Conservation (phyloP, 2,113 vertebrate genomes). For the Protomyctophum bolini region DNA sequence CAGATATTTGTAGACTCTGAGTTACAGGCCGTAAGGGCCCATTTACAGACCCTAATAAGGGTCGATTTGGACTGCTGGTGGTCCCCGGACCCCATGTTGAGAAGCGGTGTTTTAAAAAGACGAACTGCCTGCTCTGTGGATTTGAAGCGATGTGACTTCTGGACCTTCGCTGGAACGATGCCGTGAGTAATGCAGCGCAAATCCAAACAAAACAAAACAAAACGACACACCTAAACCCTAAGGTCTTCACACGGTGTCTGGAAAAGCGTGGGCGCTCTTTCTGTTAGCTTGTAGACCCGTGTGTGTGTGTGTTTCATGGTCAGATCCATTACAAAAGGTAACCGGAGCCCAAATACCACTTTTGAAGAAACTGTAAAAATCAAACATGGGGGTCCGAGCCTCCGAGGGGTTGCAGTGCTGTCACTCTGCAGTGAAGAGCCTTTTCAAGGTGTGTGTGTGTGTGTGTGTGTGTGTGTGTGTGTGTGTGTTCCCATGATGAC, state of each 20-base stretch:
- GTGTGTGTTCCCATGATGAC: slow-evolving; percentile 22
- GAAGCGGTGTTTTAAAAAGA: background rate
- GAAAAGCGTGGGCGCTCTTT: slow-evolving; percentile 20
- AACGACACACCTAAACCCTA: slow-evolving; percentile 45
- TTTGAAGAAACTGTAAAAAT: slow-evolving; percentile 81
- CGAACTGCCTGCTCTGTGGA: slow-evolving; percentile 46
- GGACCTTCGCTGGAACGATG: slow-evolving; percentile 52
- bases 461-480: no score
- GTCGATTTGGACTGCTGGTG: no score
- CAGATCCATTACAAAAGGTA: slow-evolving; percentile 77
- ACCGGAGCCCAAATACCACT: slow-evolving; percentile 78
- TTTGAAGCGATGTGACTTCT: slow-evolving; percentile 55
- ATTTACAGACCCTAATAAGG: no score
- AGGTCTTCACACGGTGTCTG: slow-evolving; percentile 37
- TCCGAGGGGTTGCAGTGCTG: slow-evolving; percentile 37
- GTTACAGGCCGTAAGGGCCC: no score
- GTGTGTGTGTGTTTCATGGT: slow-evolving; percentile 66
- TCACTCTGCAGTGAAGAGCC: slow-evolving; percentile 71
- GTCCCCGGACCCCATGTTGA: slow-evolving; percentile 57
- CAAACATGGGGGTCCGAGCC: slow-evolving; percentile 77
- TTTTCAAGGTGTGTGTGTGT: slow-evolving; percentile 67
- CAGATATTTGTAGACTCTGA: no score
- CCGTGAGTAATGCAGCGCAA: slow-evolving; percentile 36
- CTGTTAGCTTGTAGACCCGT: slow-evolving; percentile 20
- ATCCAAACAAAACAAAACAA: slow-evolving; percentile 54